A percentile compares a stretch with the other conserved stretches of the same genome.
Conservation (phyloP, 2,888 invertebrate species). For the Antitype chi region DNA sequence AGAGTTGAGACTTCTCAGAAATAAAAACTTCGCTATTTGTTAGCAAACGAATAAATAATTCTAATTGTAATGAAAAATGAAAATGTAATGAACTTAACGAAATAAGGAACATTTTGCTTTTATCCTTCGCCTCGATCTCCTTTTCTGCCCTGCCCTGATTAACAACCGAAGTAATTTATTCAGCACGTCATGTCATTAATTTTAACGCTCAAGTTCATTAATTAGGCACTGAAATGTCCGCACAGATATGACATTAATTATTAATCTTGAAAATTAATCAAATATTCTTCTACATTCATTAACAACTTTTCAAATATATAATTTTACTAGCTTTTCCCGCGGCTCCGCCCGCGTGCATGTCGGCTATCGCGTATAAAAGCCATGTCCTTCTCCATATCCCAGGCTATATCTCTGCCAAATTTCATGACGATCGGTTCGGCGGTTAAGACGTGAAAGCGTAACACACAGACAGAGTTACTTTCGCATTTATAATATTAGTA, state of each 20-base stretch:
- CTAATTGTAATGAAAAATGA: too few species aligned
- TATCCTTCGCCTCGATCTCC: constrained; percentile 38
- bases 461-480: too few species aligned
- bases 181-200: constrained; percentile 55
- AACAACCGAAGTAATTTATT: constrained; percentile 60
- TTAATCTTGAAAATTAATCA: constrained; percentile 52
- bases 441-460: too few species aligned
- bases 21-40: constrained; percentile 11
- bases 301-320: background rate
- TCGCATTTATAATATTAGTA: too few species aligned
- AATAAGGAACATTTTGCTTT: constrained; percentile 25
- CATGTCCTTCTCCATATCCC: too few species aligned
- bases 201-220: constrained; percentile 57
- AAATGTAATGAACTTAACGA: constrained; percentile 10
- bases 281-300: constrained; percentile 19
- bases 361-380: too few species aligned
- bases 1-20: background rate
- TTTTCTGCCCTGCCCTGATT: constrained; percentile 51
- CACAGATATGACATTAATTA: constrained; percentile 52
- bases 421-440: too few species aligned
- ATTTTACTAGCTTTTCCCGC: too few species aligned
- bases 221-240: constrained; percentile 53
- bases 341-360: too few species aligned
- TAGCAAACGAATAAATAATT: constrained; percentile 11
- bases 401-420: too few species aligned